Evolutionary conservation across 2,888 invertebrate genomes (phyloP), one percentile per base, ranked within the genome.

Genomic region (Carpatolechia fugitivella): DNA sequence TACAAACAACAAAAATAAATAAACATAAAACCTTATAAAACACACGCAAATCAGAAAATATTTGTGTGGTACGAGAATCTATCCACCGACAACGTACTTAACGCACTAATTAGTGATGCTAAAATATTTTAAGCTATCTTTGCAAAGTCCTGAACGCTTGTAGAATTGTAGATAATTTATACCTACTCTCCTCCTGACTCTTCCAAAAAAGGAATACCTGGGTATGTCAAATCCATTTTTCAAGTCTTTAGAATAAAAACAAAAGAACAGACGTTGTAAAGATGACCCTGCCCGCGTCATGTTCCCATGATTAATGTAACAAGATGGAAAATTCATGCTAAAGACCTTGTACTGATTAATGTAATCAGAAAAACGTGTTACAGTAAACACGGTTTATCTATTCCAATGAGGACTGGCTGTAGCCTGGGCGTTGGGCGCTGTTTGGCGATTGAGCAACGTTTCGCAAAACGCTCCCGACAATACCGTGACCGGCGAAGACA

Each of bases 391-490:
- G 59, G 65, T 41, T 74, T 82, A 79, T 83, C 82, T 78, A 69
- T 61, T 64, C 59, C 62, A 61, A 65, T 60, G 53, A 68, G 68
- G 69, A 69, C 71, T 76, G 24, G 44, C 13, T 14, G 36, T 36
- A 14, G 36, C 13, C 36, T 36, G 36, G 14, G 87, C 79, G 74
- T 69, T 76, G 66, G 72, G 63, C 41, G 18, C n/a, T 87, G 74
- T 69, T 76, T 65, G 73, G 63, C 29, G n/a, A 29, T 87, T 86
- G 72, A 65, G 87, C 76, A 86, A 90, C 66, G 68, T 85, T 85
- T 87, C 80, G 85, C 81, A 86, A 87, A 85, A 74, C 75, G 80
- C 85, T 84, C 77, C 85, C 79, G 74, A 86, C 87, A 82, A 82
- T 81, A 75, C 82, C 80, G 80, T 81, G 85, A 79, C 74, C 71